A percentile compares a stretch with the other conserved stretches of the same genome.
Evolutionary conservation across 2,113 vertebrate species (phyloP).

Genomic region (Struthio camelus): DNA sequence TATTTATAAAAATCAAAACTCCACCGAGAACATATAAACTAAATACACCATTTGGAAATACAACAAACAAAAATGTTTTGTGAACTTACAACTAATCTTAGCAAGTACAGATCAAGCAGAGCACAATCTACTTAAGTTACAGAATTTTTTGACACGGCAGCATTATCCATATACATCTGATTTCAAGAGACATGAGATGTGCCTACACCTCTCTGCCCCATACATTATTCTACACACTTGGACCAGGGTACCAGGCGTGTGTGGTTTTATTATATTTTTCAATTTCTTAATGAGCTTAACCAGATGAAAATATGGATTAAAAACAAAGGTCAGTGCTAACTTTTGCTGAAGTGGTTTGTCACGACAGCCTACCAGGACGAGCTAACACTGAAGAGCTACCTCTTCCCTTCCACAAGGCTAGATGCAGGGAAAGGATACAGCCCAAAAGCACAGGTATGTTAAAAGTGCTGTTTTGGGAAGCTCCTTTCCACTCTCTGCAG

Average conservation of each 20-base stretch:
- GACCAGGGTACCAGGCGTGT: neutral
- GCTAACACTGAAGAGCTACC: neutral
- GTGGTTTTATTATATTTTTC: neutral
- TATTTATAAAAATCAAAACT: neutral
- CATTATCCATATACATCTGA: neutral
- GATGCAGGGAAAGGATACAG: neutral
- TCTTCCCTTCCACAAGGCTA: neutral
- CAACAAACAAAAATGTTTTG: constrained; percentile 1
- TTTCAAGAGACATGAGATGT: neutral
- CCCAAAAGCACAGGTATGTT: neutral
- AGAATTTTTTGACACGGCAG: neutral
- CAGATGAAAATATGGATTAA: neutral
- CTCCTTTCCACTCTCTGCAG: neutral
- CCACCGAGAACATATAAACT: neutral
- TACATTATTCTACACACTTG: fast-evolving
- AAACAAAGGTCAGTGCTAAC: neutral
- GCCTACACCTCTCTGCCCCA: neutral
- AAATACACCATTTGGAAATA: neutral
- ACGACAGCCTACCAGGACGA: neutral
- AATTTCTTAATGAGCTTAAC: neutral
- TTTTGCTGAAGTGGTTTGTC: neutral
- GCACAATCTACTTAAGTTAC: neutral
- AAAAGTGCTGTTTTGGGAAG: neutral
- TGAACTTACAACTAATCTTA: neutral
- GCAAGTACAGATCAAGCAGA: neutral